Percentiles rank a stretch among this genome's conserved stretches.
phyloP scores from a whole-genome alignment of 2,888 invertebrate species.

The Hyposoter didymator region DNA sequence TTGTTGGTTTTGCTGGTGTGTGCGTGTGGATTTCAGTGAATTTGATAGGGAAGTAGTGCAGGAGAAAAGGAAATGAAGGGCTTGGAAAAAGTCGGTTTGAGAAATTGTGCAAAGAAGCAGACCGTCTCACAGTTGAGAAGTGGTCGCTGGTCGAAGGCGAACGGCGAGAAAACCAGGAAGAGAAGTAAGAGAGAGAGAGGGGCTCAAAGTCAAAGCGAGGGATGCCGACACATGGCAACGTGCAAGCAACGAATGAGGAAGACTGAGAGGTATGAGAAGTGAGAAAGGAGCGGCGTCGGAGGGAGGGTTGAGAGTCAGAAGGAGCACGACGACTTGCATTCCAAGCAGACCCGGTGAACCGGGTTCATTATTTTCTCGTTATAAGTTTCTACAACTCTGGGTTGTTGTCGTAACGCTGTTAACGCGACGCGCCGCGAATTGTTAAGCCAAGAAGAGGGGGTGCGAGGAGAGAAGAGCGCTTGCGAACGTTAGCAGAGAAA shows the following conservation, averaged over 20 bases:
- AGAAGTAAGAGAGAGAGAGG: slow-evolving; percentile 18
- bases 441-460: slow-evolving; percentile 75
- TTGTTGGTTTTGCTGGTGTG: not conserved
- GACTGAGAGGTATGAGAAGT: slow-evolving; percentile 50
- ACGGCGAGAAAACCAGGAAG: slow-evolving; percentile 49
- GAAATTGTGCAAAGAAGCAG: slow-evolving; percentile 35
- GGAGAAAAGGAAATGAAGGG: not conserved
- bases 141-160: slow-evolving; percentile 46
- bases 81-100: not conserved
- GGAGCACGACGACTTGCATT: slow-evolving; percentile 79
- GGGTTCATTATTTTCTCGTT: slow-evolving; percentile 84
- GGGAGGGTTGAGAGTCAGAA: slow-evolving; percentile 50
- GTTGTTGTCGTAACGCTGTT: slow-evolving; percentile 84
- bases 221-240: slow-evolving; percentile 35
- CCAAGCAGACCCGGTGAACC: slow-evolving; percentile 82
- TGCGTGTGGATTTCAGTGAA: slow-evolving; percentile 9
- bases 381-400: slow-evolving; percentile 83
- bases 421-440: slow-evolving; percentile 83
- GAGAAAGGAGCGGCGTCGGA: slow-evolving; percentile 19
- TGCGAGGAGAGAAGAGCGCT: slow-evolving; percentile 7
- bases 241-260: slow-evolving; percentile 42
- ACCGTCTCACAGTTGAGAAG: slow-evolving; percentile 36
- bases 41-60: slow-evolving; percentile 14
- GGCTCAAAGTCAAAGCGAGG: slow-evolving; percentile 32
- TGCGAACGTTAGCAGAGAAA: slow-evolving; percentile 31